phyloP scores from a whole-genome alignment of 2,113 vertebrate genomes.

The Megaceryle torquata region DNA sequence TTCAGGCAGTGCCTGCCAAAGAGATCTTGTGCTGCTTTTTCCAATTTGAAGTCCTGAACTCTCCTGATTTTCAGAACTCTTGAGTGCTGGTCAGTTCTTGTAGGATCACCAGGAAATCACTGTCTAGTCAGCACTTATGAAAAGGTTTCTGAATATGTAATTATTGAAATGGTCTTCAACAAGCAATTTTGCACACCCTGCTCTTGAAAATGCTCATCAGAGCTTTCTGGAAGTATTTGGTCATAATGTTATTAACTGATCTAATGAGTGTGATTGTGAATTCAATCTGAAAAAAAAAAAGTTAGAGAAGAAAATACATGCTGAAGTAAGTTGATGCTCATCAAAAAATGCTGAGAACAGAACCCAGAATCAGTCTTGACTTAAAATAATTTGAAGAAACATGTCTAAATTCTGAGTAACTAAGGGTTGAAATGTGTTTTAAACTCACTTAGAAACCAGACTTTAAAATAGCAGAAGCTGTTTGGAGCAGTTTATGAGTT shows the following conservation, averaged over 20 bases:
- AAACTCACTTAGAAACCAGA: neutral
- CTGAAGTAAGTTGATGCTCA: neutral
- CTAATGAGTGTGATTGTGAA: neutral
- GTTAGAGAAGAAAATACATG: neutral
- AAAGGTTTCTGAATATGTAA: neutral
- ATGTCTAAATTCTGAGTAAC: neutral
- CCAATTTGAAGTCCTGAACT: neutral
- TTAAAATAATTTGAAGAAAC: neutral
- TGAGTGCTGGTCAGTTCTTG: neutral
- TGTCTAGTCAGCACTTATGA: neutral
- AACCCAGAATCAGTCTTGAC: neutral
- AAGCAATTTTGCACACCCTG: neutral
- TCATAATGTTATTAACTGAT: neutral
- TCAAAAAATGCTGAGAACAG: neutral
- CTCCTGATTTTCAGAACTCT: neutral
- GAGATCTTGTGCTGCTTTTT: neutral
- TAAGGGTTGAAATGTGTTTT: neutral
- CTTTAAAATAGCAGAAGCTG: slow-evolving; percentile 1
- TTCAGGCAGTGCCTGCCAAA: neutral
- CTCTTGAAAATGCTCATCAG: neutral
- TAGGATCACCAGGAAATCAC: neutral
- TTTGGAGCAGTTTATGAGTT: neutral
- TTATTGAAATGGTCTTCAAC: neutral
- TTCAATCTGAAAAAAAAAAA: neutral
- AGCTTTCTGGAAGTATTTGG: neutral